Conservation (phyloP, 2,113 vertebrate genomes). For the Callipepla squamata region DNA sequence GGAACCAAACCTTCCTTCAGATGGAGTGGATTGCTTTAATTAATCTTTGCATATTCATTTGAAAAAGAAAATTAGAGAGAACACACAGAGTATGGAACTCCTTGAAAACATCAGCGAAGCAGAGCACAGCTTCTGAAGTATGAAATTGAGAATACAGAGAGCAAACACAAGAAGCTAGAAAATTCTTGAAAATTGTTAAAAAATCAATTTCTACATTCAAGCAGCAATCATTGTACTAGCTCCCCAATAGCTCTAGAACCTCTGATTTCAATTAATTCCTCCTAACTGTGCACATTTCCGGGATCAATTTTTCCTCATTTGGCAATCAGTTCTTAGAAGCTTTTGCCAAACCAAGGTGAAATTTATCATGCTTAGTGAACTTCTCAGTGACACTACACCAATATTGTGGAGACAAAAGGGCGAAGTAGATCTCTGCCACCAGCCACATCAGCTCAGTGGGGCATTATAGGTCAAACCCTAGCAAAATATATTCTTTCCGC, state of each 20-base stretch:
- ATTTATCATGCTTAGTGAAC: conserved; percentile 23
- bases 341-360: not conserved
- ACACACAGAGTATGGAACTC: not conserved
- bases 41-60: not conserved
- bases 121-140: not conserved
- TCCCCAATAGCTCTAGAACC: not conserved
- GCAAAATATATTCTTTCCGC: not conserved
- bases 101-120: not conserved
- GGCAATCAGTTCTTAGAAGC: not conserved
- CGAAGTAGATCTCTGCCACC: not conserved
- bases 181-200: not conserved
- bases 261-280: not conserved
- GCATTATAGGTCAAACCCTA: not conserved
- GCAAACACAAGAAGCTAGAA: not conserved
- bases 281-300: not conserved
- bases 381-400: not conserved
- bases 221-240: not conserved
- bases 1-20: not conserved
- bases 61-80: not conserved
- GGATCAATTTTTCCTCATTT: not conserved
- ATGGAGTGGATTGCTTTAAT: not conserved
- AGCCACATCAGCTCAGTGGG: not conserved
- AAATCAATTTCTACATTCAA: not conserved
- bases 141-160: not conserved
- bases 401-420: not conserved